Base-by-base conservation (phyloP, 2,113 vertebrate genomes). In the Cinclus mexicanus region DNA sequence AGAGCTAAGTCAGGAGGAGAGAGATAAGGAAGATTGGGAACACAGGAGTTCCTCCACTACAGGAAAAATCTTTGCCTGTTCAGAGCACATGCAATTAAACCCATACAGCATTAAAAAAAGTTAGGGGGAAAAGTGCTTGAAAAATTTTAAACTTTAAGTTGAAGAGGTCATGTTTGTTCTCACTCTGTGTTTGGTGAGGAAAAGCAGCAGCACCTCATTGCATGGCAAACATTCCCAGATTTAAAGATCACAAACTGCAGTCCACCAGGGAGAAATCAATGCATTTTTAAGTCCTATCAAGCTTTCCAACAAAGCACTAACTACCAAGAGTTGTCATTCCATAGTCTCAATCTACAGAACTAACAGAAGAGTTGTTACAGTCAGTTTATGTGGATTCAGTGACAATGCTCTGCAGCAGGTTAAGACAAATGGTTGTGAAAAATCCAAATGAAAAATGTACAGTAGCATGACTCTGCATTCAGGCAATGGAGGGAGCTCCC, bases 161-260 rank as follows among this genome's bases (percentile, higher is more conserved):
- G 46, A 88, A 55, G 33, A 59, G 53, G 31, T 57, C n/a, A 1
- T 26, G 15, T 55, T 86, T 85, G 22, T 77, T 72, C 23, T 59
- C 15, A 33, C 22, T 50, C 46, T 61, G 50, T 25, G 76, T 72
- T 91, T 67, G 83, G 63, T 35, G 49, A 67, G 29, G 78, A 63
- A 75, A 77, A 96, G 86, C 42, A 57, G 79, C 23, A 92, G 68
- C 17, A 39, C 35, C 78, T 87, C 46, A 39, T 7, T 70, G 46
- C 18, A 52, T 2, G 29, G 89, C 87, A 95, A 96, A 97, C 79
- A 60, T 17, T 67, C 69, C 87, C 49, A 55, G 79, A 87, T 86
- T 96, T 93, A 83, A 90, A 94, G 65, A 75, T 39, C 42, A 39
- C 21, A 56, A 84, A 26, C 4, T 63, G 17, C 4, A 56, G 50